Evolutionary conservation across 2,797 vertebrate species (phyloP), one percentile per base, ranked within the genome.

Genomic region (Echiichthys vipera): DNA sequence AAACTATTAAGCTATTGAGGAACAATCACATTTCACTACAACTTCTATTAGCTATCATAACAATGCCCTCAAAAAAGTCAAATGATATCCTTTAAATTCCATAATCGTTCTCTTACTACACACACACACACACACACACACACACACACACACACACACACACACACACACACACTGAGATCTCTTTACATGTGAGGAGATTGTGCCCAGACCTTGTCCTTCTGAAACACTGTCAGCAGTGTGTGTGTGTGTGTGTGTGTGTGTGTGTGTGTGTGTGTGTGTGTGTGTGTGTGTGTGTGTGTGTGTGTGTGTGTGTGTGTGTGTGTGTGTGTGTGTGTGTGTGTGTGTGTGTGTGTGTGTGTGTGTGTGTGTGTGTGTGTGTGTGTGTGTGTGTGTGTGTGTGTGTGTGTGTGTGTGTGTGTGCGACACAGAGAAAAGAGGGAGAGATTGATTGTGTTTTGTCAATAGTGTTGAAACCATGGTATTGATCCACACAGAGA

Each of bases 361-460:
- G 32, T 43, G 37, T 43, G 58, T 65, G 46, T 20, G n/a, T n/a
- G 32, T 34, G 39, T 42, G 39, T 40, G 37, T 39, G 37, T 39
- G 37, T 39, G 13, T 7, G 14, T 45, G 39, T 37, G 43, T 58
- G 34, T 42, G n/a, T 39, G 45, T 40, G n/a, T 32, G 8, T 65
- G 40, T 36, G 62, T 45, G 30, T 59, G 46, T 47, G 5, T 59
- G 2, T 32, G 0, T 17, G 2, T n/a, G n/a, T n/a, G n/a, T n/a
- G n/a, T n/a, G n/a, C n/a, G n/a, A n/a, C n/a, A n/a, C n/a, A n/a
- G n/a, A n/a, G 4, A 18, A 59, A 4, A 68, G 55, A 57, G 47
- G 61, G 64, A 43, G 18, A 81, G 89, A 89, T 85, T 83, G 68
- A 90, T 88, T 73, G 73, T 80, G 67, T 79, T 88, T 65, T 83